A percentile compares a stretch with the other conserved stretches of the same genome.
phyloP scores from a whole-genome alignment of 2,888 invertebrate species.

The Athalia circularis region DNA sequence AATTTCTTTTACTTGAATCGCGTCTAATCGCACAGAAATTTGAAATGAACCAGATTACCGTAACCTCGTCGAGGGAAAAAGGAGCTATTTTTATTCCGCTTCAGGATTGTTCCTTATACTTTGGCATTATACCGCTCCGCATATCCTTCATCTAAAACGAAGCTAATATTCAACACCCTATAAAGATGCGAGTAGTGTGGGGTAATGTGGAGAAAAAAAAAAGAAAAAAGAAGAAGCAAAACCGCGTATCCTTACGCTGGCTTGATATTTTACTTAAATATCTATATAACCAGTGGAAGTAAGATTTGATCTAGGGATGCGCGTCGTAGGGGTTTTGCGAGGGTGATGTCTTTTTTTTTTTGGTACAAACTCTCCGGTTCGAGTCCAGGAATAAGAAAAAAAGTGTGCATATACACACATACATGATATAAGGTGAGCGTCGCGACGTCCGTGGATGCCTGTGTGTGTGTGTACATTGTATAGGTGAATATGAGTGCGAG shows the following conservation, averaged over 20 bases:
- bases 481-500: neutral
- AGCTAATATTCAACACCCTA: neutral
- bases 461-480: neutral
- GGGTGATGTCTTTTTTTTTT: neutral
- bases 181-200: neutral
- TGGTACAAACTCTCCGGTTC: neutral
- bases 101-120: too few relatives aligned
- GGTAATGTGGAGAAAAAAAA: neutral
- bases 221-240: neutral
- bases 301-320: constrained; percentile 6
- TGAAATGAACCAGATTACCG: too few relatives aligned
- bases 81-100: too few relatives aligned
- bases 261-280: neutral
- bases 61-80: too few relatives aligned
- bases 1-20: too few relatives aligned
- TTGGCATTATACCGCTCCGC: too few relatives aligned
- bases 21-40: too few relatives aligned
- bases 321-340: neutral
- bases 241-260: neutral
- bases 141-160: neutral
- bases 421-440: neutral
- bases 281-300: neutral
- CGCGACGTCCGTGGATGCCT: neutral
- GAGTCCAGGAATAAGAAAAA: neutral
- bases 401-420: neutral